Conservation (phyloP, 2,797 vertebrate species). For the Darevskia nairensis region DNA sequence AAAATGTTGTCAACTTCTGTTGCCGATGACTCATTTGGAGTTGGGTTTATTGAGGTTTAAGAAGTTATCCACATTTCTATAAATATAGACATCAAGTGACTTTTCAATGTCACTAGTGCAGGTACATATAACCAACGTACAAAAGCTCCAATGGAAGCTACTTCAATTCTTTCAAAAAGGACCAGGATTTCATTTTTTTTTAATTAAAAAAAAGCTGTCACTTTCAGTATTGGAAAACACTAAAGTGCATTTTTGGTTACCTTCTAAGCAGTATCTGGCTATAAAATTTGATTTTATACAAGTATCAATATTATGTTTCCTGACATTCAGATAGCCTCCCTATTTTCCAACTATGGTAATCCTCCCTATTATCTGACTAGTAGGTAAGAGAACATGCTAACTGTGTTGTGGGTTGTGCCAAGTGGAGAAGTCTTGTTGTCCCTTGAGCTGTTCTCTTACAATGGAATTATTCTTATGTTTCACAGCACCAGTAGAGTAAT, state of each 20-base stretch:
- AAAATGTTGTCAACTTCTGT: slow-evolving; percentile 64
- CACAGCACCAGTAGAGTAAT: slow-evolving; percentile 75
- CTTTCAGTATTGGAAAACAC: slow-evolving; percentile 68
- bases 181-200: slow-evolving; percentile 64
- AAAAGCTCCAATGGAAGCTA: slow-evolving; percentile 79
- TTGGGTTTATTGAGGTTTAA: slow-evolving; percentile 85
- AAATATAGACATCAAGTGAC: slow-evolving; percentile 83
- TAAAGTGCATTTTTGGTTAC: slow-evolving; percentile 79
- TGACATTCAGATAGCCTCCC: slow-evolving; percentile 61
- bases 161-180: slow-evolving; percentile 76
- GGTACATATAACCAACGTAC: slow-evolving; percentile 79
- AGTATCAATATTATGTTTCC: slow-evolving; percentile 50
- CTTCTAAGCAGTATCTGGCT: slow-evolving; percentile 73
- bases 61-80: slow-evolving; percentile 79
- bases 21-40: slow-evolving; percentile 71
- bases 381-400: slow-evolving; percentile 52
- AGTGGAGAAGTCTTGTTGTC: slow-evolving; percentile 53
- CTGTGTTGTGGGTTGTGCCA: slow-evolving; percentile 55
- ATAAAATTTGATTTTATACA: slow-evolving; percentile 60
- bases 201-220: slow-evolving; percentile 62
- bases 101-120: slow-evolving; percentile 77
- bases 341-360: slow-evolving; percentile 41
- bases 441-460: slow-evolving; percentile 37
- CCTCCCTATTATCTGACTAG: slow-evolving; percentile 61
- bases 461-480: slow-evolving; percentile 67